Percentiles rank a stretch among this genome's conserved stretches.
Conservation (phyloP, 92 coral and sea anemone genomes). For the Hydrozoanthus gracilis region DNA sequence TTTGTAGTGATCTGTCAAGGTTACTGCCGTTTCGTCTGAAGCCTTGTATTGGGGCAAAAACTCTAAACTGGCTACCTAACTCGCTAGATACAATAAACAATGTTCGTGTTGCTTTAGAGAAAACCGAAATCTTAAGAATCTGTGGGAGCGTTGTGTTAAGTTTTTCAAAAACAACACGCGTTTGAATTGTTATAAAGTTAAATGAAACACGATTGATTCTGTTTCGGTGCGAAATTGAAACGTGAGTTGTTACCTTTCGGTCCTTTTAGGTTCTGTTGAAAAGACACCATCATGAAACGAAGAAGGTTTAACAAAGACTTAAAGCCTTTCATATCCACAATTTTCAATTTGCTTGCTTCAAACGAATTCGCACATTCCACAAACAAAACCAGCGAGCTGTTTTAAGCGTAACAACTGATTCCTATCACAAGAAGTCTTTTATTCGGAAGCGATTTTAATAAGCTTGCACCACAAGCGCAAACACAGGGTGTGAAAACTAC, state of each 20-base stretch:
- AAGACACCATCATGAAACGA: constrained; percentile 34
- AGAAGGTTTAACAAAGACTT: constrained; percentile 4
- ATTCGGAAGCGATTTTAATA: constrained; percentile 56
- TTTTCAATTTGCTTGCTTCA: neutral
- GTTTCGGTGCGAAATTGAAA: neutral
- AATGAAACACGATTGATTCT: neutral
- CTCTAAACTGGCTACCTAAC: too few relatives aligned
- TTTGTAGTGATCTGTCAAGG: too few relatives aligned
- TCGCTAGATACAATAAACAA: too few relatives aligned
- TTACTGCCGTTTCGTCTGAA: too few relatives aligned
- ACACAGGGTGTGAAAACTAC: constrained; percentile 65
- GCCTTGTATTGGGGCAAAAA: too few relatives aligned
- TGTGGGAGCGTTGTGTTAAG: too few relatives aligned
- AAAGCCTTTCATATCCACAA: constrained; percentile 13
- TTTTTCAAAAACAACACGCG: too few relatives aligned
- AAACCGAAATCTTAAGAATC: too few relatives aligned
- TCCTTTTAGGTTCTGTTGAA: neutral
- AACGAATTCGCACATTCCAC: neutral
- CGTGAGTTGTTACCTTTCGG: constrained; percentile 29
- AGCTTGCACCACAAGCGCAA: constrained; percentile 64
- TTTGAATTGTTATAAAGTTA: too few relatives aligned
- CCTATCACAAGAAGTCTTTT: constrained; percentile 19
- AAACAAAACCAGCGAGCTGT: neutral
- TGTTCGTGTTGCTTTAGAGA: too few relatives aligned
- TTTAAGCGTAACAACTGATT: constrained; percentile 14